Conservation (phyloP, 2,113 vertebrate genomes). For the Epinephelus moara region DNA sequence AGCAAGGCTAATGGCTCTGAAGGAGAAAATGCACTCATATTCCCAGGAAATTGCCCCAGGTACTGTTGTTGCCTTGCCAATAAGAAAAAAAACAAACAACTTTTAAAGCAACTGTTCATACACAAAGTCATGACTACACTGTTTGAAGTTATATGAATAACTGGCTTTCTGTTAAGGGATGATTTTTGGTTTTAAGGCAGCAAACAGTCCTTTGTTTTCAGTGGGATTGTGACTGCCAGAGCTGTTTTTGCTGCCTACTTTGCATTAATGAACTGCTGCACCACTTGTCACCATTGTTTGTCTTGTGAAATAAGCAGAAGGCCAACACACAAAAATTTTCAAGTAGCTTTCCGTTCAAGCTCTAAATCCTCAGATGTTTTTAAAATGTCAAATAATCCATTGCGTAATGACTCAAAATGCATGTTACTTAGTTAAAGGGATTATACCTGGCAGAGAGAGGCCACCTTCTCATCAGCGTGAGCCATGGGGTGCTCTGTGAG, state of each 20-base stretch:
- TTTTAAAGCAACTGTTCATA: conserved; percentile 15
- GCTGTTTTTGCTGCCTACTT: conserved; percentile 16
- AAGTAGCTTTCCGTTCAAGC: background rate
- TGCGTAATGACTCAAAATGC: background rate
- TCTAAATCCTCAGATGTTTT: background rate
- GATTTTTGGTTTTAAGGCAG: background rate
- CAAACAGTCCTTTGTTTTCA: conserved; percentile 55
- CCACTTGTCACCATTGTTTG: conserved; percentile 34
- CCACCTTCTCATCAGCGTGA: conserved; percentile 90
- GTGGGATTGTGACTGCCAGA: background rate
- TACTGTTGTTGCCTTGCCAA: conserved; percentile 1
- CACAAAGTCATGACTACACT: conserved; percentile 7
- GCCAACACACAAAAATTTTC: background rate
- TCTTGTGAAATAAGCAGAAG: conserved; percentile 8
- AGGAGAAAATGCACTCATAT: conserved; percentile 1
- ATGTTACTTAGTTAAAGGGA: background rate
- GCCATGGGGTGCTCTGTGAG: conserved; percentile 96
- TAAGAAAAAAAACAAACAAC: background rate
- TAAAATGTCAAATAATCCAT: background rate
- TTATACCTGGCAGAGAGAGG: conserved; percentile 92
- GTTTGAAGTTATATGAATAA: conserved; percentile 18
- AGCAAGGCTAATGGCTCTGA: background rate
- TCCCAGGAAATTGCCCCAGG: background rate
- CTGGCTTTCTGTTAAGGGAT: conserved; percentile 2
- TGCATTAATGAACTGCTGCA: conserved; percentile 17